Evolutionary conservation across 2,797 vertebrate species (phyloP), one percentile per base, ranked within the genome.

Genomic region (Lophotriccus pileatus): DNA sequence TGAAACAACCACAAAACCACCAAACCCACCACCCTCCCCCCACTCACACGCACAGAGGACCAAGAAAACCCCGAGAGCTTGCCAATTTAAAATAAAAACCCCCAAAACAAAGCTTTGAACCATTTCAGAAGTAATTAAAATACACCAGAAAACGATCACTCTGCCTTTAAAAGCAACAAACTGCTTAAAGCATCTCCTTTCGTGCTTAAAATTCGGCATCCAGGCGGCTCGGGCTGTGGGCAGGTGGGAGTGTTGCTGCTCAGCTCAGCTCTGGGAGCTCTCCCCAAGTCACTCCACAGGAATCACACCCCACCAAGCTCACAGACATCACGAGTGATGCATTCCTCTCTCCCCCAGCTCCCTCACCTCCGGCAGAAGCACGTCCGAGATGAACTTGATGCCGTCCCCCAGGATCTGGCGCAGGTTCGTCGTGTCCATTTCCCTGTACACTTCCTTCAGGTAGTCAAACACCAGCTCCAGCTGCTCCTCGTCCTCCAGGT

Each of bases 341-440:
- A 84, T 96, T 66, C 10, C 95, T 96, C 6, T 0, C 30, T 56
- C 9, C 0, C 23, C 18, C 7, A 0, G 1, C 17, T 39, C 7
- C 25, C 96, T 97, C 86, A 99, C 99, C 98, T 99, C 99, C 10
- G 99, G 99, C 60, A 99, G 95, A 27, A 99, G 98, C 77, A 99
- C 99, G 43, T 99, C 98, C 4, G 99, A 95, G 82, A 99, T 98
- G 89, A 99, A 98, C 10, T 97, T 97, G 50, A 99, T 97, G 30
- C 76, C 95, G 44, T 99, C 98, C 21, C 98, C 84, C 10, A 91
- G 96, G 27, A 97, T 89, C 14, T 95, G 90, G 10, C 84, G 96
- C 18, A 97, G 82, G 20, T 95, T 88, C 5, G 63, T 96, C 20
- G 91, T 56, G 13, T 96, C 92, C 22, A 97, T 97, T 6, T 90